Conservation (phyloP, 2,797 vertebrate species). For the Phataginus tetradactyla region DNA sequence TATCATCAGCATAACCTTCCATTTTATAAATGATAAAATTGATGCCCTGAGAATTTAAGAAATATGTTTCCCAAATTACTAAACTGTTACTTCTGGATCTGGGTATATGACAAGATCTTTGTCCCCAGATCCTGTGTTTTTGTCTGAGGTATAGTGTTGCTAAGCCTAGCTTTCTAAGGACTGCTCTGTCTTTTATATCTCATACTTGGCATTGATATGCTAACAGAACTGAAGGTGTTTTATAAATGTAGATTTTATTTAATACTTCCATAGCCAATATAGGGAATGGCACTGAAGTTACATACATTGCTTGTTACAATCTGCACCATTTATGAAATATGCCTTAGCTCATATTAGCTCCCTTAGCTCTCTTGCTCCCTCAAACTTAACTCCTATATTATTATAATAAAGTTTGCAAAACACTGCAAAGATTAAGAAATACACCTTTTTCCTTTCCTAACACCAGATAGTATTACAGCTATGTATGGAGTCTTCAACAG, state of each 20-base stretch:
- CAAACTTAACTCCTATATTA: background rate
- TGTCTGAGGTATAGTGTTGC: background rate
- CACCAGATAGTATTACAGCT: background rate
- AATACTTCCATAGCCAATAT: background rate
- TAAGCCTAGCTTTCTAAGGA: background rate
- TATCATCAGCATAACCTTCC: background rate
- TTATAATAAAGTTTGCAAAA: conserved; percentile 40
- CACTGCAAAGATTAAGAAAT: background rate
- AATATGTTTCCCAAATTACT: background rate
- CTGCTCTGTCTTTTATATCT: background rate
- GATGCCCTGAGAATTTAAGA: background rate
- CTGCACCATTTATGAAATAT: conserved; percentile 32
- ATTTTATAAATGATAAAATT: background rate
- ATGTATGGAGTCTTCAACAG: background rate
- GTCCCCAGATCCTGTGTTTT: background rate
- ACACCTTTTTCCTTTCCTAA: background rate
- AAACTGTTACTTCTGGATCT: background rate
- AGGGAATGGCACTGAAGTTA: conserved; percentile 12
- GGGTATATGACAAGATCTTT: background rate
- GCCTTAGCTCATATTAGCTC: conserved; percentile 7
- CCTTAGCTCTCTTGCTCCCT: background rate
- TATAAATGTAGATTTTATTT: conserved; percentile 31
- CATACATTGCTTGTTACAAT: background rate
- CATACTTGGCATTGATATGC: background rate
- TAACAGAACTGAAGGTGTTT: conserved; percentile 15